These are phyloP conservation scores for Xiphorhynchus erythropygius DNA, from an alignment of 2,797 vertebrate genomes.

Conservation along the genomic window DNA sequence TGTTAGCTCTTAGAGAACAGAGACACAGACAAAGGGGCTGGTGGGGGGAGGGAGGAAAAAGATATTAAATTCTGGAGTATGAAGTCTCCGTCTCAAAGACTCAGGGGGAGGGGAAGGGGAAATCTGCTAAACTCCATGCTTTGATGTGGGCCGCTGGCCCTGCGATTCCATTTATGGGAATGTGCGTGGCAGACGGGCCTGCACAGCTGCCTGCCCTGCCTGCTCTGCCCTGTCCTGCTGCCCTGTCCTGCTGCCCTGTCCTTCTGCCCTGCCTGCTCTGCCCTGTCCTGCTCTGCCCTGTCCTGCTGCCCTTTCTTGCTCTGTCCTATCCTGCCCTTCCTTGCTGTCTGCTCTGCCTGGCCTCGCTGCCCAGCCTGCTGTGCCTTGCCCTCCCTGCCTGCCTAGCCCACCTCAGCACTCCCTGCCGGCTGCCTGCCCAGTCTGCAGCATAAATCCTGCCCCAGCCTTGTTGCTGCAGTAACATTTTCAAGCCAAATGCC, in stretches of 20 bases:
- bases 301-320: background rate
- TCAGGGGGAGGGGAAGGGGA: slow-evolving; percentile 69
- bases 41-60: slow-evolving; percentile 62
- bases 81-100: slow-evolving; percentile 66
- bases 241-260: background rate
- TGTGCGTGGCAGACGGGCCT: slow-evolving; percentile 40
- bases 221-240: background rate
- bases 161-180: slow-evolving; percentile 72
- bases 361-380: background rate
- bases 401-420: background rate
- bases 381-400: background rate
- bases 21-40: slow-evolving; percentile 70
- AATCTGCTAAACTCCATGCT: slow-evolving; percentile 62
- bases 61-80: slow-evolving; percentile 71
- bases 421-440: background rate
- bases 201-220: background rate
- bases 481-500: background rate
- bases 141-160: slow-evolving; percentile 76
- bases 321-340: background rate
- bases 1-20: slow-evolving; percentile 80
- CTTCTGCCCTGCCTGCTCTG: background rate
- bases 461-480: background rate
- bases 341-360: background rate
- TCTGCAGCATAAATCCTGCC: background rate
- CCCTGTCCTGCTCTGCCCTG: background rate